Conservation (phyloP, 2,888 invertebrate genomes). For the Leucophora obtusa region DNA sequence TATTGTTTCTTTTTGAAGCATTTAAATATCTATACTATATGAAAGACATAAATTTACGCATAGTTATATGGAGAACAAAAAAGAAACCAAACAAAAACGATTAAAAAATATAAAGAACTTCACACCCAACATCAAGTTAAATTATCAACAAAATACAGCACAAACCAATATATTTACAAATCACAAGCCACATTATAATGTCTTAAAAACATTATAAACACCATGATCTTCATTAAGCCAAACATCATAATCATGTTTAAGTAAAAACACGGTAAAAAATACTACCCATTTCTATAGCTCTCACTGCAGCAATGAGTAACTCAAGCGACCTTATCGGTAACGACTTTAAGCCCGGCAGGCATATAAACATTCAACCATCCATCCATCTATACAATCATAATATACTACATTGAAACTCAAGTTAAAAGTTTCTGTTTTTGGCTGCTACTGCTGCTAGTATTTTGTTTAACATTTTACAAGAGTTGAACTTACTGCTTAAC, state of each 20-base stretch:
- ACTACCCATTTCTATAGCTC: conserved; percentile 10
- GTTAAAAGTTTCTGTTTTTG: conserved; percentile 31
- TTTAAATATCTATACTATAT: conserved; percentile 57
- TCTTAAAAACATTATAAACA: conserved; percentile 29
- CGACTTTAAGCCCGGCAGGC: conserved; percentile 58
- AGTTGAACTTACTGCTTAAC: conserved; percentile 39
- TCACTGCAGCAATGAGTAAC: conserved; percentile 8
- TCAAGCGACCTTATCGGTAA: conserved; percentile 55
- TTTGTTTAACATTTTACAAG: conserved; percentile 40
- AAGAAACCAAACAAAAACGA: conserved; percentile 51
- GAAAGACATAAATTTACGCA: conserved; percentile 67
- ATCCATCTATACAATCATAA: conserved; percentile 16
- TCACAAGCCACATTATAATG: conserved; percentile 38
- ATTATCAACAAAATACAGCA: conserved; percentile 53
- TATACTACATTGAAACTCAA: conserved; percentile 19
- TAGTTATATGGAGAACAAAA: conserved; percentile 54
- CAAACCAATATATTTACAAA: background rate
- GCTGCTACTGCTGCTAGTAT: conserved; percentile 31
- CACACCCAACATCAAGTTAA: conserved; percentile 65
- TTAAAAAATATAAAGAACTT: conserved; percentile 66
- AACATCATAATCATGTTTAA: conserved; percentile 42
- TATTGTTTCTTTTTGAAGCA: conserved; percentile 55
- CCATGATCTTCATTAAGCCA: conserved; percentile 43
- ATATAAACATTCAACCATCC: conserved; percentile 24
- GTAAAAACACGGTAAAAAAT: conserved; percentile 2